phyloP scores from a whole-genome alignment of 1,140 invertebrate genomes.

The Habropoda laboriosa region DNA sequence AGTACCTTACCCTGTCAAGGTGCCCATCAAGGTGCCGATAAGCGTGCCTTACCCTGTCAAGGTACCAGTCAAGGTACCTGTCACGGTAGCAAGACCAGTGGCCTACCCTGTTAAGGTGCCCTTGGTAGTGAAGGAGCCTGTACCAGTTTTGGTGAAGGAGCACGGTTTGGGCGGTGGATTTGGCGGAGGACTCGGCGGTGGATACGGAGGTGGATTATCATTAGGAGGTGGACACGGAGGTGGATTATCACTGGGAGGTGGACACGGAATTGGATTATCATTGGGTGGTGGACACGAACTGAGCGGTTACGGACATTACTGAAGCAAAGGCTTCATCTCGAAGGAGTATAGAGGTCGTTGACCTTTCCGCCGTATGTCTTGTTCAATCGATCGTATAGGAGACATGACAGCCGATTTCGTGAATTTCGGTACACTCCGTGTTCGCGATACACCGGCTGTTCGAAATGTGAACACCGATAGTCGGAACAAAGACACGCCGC shows the following conservation, averaged over 20 bases:
- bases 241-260: constrained; percentile 28
- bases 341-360: constrained; percentile 16
- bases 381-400: neutral
- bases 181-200: constrained; percentile 54
- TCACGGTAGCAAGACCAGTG: constrained; percentile 81
- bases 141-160: constrained; percentile 81
- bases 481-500: constrained; percentile 12
- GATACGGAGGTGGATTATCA: constrained; percentile 50
- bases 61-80: constrained; percentile 81
- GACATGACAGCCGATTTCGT: constrained; percentile 3
- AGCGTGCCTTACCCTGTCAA: constrained; percentile 77
- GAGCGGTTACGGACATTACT: constrained; percentile 62
- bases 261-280: constrained; percentile 41
- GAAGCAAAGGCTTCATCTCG: constrained; percentile 17
- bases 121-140: constrained; percentile 79
- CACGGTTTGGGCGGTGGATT: constrained; percentile 63
- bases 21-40: constrained; percentile 83
- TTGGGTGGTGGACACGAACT: constrained; percentile 67
- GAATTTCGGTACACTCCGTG: constrained; percentile 13
- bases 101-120: constrained; percentile 77
- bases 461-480: neutral
- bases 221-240: constrained; percentile 33
- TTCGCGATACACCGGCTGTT: neutral
- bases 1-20: constrained; percentile 82
- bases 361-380: constrained; percentile 26